Evolutionary conservation across 2,797 vertebrate species (phyloP), one percentile per base, ranked within the genome.

Genomic region (Mus minutoides): DNA sequence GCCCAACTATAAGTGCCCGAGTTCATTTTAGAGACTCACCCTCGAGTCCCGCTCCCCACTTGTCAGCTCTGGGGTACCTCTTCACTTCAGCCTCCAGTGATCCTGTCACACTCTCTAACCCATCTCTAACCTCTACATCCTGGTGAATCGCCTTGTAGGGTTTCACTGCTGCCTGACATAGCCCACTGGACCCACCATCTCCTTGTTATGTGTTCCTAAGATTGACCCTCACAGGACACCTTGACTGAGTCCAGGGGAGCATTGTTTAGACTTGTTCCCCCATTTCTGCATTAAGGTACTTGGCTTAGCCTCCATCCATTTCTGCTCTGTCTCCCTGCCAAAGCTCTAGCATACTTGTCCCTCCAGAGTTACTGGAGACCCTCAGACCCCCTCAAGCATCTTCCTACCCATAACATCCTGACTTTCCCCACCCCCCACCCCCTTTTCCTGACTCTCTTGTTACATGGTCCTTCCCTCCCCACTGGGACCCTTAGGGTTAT

Each of bases 81-180:
- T 49, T 46, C n/a, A 75, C 40, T 43, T 46, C 19, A n/a, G 34
- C 19, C 62, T 49, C 22, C 46, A 11, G 17, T 46, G 19, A 31
- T 76, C 37, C 85, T 29, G 3, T 54, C 24, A 8, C 34, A 24
- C 17, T 12, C 79, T 58, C 3, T 9, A 43, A 16, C 17, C 10
- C 9, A 26, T 24, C 49, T 80, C 34, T n/a, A 29, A 7, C n/a
- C 26, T 43, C 6, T 8, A 12, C 13, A 69, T 13, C 29, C 22
- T 22, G 17, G 4, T 0, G 46, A 64, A 4, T 52, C 16, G 40
- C 0, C 26, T 67, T 46, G 16, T 34, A 2, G n/a, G 69, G 31
- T 79, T n/a, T 14, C 21, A 6, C 11, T 0, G 29, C 26, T 75
- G 13, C 69, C 37, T 31, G 14, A 1, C 24, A 1, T 11, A 56